These are phyloP conservation scores for Chloropsis hardwickii DNA, from an alignment of 2,113 vertebrate species.

Conservation along the genomic window DNA sequence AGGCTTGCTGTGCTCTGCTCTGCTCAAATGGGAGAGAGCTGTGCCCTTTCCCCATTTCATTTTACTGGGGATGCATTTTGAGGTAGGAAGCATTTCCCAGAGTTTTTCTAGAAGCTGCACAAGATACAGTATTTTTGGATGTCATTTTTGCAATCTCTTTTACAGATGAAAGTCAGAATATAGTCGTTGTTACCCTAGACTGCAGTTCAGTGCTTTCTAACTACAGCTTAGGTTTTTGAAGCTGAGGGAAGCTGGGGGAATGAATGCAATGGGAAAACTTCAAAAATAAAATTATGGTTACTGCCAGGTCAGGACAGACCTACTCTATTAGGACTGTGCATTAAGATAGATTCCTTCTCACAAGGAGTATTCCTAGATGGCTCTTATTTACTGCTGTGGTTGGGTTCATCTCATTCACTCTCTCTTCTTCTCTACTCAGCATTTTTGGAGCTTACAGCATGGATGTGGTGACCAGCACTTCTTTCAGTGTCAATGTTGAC, in stretches of 20 bases:
- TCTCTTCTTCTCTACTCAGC: not conserved
- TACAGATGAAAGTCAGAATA: not conserved
- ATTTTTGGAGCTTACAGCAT: slow-evolving; percentile 66
- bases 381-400: not conserved
- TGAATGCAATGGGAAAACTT: not conserved
- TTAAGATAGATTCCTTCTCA: not conserved
- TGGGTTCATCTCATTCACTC: not conserved
- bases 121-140: not conserved
- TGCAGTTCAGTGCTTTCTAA: not conserved
- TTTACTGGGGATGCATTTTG: not conserved
- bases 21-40: not conserved
- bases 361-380: not conserved
- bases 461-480: slow-evolving; percentile 78
- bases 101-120: not conserved
- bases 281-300: not conserved
- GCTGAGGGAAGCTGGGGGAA: not conserved
- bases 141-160: not conserved
- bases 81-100: not conserved
- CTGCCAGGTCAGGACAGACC: not conserved
- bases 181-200: not conserved
- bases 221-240: not conserved
- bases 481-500: slow-evolving; percentile 79
- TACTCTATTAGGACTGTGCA: not conserved
- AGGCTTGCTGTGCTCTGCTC: not conserved
- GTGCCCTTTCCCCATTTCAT: not conserved